A percentile compares a stretch with the other conserved stretches of the same genome.
Conservation (phyloP, 2,113 vertebrate genomes). For the Mixornis gularis region DNA sequence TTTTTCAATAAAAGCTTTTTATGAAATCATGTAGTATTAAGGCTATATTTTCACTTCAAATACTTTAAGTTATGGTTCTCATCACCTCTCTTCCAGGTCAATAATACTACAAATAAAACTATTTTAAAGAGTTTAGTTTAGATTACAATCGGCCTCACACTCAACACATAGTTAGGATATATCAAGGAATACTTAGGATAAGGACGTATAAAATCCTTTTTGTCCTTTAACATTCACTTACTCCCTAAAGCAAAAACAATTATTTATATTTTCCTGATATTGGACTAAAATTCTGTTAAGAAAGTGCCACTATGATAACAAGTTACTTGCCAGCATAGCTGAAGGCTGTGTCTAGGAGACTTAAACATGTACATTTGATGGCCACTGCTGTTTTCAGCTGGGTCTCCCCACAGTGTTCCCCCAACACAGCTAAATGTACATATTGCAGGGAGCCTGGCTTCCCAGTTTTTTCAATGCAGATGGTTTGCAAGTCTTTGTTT, state of each 20-base stretch:
- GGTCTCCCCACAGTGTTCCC: accelerated
- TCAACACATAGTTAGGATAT: neutral
- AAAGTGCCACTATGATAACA: neutral
- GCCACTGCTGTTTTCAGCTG: neutral
- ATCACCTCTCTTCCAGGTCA: neutral
- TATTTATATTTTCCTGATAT: neutral
- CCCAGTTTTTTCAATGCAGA: neutral
- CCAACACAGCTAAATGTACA: accelerated
- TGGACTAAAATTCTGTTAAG: neutral
- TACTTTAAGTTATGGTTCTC: neutral
- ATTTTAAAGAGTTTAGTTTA: neutral
- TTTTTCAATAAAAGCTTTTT: neutral
- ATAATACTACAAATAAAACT: neutral
- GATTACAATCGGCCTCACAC: neutral
- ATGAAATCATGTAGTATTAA: neutral
- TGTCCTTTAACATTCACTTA: neutral
- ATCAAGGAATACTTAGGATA: neutral
- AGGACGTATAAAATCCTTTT: neutral
- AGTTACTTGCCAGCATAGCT: neutral
- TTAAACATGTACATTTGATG: neutral
- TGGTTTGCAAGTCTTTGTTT: neutral
- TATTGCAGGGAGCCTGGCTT: neutral
- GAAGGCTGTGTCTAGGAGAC: neutral
- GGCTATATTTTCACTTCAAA: neutral
- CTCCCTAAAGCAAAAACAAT: neutral